A percentile compares a stretch with the other conserved stretches of the same genome.
Conservation (phyloP, 2,113 vertebrate genomes). For the Hystrix cristata region DNA sequence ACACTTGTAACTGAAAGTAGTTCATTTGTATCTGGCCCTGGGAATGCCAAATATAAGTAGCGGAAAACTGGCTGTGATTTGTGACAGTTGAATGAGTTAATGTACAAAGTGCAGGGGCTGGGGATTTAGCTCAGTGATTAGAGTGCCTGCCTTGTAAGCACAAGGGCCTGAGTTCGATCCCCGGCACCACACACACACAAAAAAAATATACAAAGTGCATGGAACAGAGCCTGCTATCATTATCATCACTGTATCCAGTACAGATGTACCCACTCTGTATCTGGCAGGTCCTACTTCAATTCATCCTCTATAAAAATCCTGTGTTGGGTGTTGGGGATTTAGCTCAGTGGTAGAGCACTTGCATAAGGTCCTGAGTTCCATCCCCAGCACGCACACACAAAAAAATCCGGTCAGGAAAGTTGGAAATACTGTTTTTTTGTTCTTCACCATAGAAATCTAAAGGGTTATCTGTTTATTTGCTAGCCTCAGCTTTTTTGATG, state of each 20-base stretch:
- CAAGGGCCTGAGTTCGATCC: no score
- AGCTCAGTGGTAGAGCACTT: no score
- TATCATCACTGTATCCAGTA: neutral
- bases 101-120: no score
- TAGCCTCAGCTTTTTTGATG: neutral
- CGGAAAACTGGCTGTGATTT: neutral
- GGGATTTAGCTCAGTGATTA: no score
- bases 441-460: neutral
- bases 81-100: neutral
- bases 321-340: no score
- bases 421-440: neutral
- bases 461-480: neutral
- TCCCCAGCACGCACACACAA: no score
- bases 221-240: neutral
- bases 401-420: neutral
- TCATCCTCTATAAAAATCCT: no score
- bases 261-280: neutral
- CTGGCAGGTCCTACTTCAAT: neutral
- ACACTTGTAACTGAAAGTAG: neutral
- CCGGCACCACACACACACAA: no score
- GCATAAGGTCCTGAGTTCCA: no score
- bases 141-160: no score
- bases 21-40: neutral
- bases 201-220: neutral
- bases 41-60: neutral